A percentile compares a stretch with the other conserved stretches of the same genome.
Evolutionary conservation across 2,797 vertebrate genomes (phyloP).

Genomic region (Gobionotothen gibberifrons): DNA sequence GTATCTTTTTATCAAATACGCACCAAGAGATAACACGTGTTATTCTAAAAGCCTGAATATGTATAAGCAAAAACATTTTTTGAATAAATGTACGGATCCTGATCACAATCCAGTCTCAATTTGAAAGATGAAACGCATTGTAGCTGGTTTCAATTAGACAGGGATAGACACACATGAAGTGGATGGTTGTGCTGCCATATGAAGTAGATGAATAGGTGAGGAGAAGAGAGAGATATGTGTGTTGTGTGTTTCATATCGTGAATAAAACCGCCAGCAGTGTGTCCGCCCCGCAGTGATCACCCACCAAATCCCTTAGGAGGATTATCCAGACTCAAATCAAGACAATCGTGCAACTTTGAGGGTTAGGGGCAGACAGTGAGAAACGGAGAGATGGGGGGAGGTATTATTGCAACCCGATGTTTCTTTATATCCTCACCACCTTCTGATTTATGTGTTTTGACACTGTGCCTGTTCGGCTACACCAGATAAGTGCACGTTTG

Average conservation of each 20-base stretch:
- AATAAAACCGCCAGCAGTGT: conserved; percentile 70
- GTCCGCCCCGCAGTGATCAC: conserved; percentile 74
- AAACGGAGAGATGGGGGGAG: conserved; percentile 30
- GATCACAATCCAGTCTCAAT: neutral
- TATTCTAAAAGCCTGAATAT: conserved; percentile 5
- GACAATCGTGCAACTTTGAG: conserved; percentile 79
- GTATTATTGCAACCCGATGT: conserved; percentile 2
- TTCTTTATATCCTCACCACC: neutral
- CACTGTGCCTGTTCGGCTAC: neutral
- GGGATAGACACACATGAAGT: conserved; percentile 26
- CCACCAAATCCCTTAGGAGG: conserved; percentile 89
- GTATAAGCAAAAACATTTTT: too few species aligned
- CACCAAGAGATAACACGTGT: conserved; percentile 13
- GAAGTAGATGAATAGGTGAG: conserved; percentile 38
- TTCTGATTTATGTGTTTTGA: conserved; percentile 21
- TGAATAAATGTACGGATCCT: too few species aligned
- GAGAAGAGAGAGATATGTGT: conserved; percentile 30
- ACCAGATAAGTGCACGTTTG: neutral
- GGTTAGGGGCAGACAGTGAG: conserved; percentile 59
- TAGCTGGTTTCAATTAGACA: conserved; percentile 29
- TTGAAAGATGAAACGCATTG: conserved; percentile 11
- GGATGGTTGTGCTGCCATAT: conserved; percentile 46
- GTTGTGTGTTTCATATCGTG: conserved; percentile 63
- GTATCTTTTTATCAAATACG: conserved; percentile 37
- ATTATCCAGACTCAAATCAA: conserved; percentile 86